Percentiles rank a stretch among this genome's conserved stretches.
phyloP scores from a whole-genome alignment of 2,113 vertebrate genomes.

The Alectura lathami region DNA sequence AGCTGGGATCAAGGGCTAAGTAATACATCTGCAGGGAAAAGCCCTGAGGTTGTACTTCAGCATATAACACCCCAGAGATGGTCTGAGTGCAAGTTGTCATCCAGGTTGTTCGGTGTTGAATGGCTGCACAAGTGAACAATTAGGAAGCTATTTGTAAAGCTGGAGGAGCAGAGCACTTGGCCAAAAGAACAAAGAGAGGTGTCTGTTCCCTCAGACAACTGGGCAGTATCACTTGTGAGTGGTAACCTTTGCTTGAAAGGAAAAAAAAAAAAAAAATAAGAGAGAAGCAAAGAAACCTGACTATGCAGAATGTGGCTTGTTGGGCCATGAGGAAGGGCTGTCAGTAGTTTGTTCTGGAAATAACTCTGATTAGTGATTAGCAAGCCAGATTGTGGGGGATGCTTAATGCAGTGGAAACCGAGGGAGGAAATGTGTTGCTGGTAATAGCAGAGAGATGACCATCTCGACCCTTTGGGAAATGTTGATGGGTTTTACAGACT shows the following conservation, averaged over 20 bases:
- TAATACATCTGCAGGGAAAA: not conserved
- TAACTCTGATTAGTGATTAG: not conserved
- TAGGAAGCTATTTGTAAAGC: not conserved
- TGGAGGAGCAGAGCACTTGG: not conserved
- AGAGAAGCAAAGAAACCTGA: not conserved
- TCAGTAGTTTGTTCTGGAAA: not conserved
- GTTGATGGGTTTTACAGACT: conserved; percentile 17
- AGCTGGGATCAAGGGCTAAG: not conserved
- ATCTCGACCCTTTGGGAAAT: not conserved
- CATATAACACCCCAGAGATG: not conserved
- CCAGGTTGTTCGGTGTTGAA: not conserved
- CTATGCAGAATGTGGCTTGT: not conserved
- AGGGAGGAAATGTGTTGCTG: not conserved
- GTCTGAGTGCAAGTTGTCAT: not conserved
- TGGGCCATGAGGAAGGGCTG: not conserved
- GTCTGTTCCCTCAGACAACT: not conserved
- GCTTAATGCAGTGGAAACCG: not conserved
- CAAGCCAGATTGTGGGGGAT: not conserved
- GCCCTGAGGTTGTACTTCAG: not conserved
- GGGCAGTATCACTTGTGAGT: not conserved
- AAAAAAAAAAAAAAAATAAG: not conserved
- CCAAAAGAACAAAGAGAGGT: not conserved
- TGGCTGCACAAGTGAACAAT: not conserved
- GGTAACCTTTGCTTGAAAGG: not conserved
- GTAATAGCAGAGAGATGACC: not conserved